These are phyloP conservation scores for Prolemur simus DNA, from an alignment of 2,113 vertebrate species.

Conservation along the genomic window DNA sequence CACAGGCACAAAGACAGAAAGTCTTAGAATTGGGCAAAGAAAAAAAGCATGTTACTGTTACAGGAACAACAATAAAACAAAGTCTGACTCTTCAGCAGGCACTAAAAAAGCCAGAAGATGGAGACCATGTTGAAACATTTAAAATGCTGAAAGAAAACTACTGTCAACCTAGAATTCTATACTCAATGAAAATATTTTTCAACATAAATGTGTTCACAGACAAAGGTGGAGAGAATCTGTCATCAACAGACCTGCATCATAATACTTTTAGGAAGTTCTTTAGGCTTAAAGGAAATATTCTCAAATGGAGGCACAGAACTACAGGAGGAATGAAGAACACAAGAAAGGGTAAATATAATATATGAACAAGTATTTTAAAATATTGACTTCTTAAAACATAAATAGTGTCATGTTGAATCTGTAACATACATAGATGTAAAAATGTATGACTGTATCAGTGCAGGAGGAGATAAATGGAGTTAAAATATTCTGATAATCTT, in stretches of 20 bases:
- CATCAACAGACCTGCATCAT: not conserved
- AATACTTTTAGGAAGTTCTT: not conserved
- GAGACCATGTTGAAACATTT: not conserved
- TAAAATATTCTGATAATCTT: not conserved
- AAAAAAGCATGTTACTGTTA: not conserved
- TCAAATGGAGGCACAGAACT: not conserved
- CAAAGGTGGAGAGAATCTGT: not conserved
- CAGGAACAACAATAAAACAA: not conserved
- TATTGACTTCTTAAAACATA: not conserved
- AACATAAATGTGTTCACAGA: not conserved
- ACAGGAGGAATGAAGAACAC: not conserved
- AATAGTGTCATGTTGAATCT: not conserved
- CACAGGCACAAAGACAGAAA: not conserved
- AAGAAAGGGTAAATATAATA: not conserved
- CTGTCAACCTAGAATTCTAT: not conserved
- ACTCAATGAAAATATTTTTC: not conserved
- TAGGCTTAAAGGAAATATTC: not conserved
- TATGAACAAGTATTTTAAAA: not conserved
- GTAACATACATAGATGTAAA: not conserved
- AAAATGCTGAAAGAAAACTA: not conserved
- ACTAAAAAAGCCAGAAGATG: not conserved
- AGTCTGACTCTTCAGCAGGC: not conserved
- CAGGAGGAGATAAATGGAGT: not conserved
- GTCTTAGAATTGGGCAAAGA: not conserved
- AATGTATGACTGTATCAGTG: not conserved